Percentiles rank a stretch among this genome's conserved stretches.
Conservation (phyloP, 1,140 invertebrate species). For the Sarcophaga peregrina region DNA sequence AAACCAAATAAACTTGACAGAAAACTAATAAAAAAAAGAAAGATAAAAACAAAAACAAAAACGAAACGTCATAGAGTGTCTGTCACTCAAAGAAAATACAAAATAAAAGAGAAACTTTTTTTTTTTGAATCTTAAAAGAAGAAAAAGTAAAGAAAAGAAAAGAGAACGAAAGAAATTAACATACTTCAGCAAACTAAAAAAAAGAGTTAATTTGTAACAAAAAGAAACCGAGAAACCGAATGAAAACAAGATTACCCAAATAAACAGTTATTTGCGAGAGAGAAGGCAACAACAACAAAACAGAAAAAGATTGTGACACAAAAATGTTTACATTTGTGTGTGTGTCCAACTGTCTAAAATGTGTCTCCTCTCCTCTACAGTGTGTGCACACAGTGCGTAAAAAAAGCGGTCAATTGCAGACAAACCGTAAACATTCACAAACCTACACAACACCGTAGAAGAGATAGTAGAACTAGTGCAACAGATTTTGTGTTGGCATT, state of each 20-base stretch:
- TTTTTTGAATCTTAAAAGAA: background rate
- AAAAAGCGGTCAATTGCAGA: background rate
- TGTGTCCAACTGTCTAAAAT: background rate
- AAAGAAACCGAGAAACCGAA: background rate
- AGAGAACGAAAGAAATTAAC: too few species aligned
- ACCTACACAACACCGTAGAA: background rate
- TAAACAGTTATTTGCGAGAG: slow-evolving; percentile 13
- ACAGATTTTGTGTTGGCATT: background rate
- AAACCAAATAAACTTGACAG: background rate
- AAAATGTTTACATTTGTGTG: background rate
- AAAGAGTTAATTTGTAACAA: too few species aligned
- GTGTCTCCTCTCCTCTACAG: background rate
- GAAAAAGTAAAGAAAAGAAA: background rate
- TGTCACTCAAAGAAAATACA: background rate
- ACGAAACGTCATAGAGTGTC: background rate
- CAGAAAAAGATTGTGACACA: background rate
- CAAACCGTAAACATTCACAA: background rate
- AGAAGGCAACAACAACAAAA: background rate
- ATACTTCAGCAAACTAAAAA: background rate
- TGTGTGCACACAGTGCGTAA: background rate
- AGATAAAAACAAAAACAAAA: background rate
- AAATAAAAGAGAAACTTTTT: background rate
- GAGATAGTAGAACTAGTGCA: background rate
- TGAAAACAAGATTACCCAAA: slow-evolving; percentile 16
- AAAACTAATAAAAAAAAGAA: too few species aligned